Conservation (phyloP, 2,797 vertebrate species). For the Acanthiza pusilla region DNA sequence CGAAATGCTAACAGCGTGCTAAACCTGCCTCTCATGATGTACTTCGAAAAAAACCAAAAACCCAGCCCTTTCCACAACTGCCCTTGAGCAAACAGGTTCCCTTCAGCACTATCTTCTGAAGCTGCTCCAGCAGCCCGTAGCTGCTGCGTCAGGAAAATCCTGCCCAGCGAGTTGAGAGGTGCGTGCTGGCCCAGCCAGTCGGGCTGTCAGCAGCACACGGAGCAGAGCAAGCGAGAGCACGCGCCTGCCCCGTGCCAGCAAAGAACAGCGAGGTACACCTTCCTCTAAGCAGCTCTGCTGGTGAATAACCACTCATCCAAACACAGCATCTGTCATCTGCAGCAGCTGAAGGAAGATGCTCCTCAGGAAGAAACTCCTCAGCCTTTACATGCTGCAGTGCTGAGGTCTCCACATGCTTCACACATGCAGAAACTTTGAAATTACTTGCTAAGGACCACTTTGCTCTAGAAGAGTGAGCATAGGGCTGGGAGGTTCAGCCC, state of each 20-base stretch:
- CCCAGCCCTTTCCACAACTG: background rate
- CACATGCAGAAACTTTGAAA: background rate
- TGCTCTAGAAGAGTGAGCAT: accelerated
- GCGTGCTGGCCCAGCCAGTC: background rate
- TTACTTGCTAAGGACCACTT: background rate
- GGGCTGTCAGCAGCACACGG: background rate
- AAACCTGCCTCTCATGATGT: background rate
- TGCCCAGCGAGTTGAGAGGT: background rate
- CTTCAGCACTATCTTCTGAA: background rate
- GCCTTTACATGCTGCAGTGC: accelerated
- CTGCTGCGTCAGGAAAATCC: background rate
- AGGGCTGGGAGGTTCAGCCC: background rate
- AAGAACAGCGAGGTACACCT: background rate
- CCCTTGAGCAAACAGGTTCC: background rate
- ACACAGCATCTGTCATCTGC: background rate
- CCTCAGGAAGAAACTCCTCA: background rate
- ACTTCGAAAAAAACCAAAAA: background rate
- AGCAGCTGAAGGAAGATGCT: background rate
- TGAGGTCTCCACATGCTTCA: background rate
- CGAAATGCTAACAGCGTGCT: background rate
- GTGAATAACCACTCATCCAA: background rate
- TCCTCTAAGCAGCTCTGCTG: background rate
- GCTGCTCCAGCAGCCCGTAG: background rate
- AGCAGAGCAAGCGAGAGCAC: background rate
- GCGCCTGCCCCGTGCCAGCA: background rate